phyloP scores from a whole-genome alignment of 2,113 vertebrate genomes.

The Oryctolagus cuniculus region DNA sequence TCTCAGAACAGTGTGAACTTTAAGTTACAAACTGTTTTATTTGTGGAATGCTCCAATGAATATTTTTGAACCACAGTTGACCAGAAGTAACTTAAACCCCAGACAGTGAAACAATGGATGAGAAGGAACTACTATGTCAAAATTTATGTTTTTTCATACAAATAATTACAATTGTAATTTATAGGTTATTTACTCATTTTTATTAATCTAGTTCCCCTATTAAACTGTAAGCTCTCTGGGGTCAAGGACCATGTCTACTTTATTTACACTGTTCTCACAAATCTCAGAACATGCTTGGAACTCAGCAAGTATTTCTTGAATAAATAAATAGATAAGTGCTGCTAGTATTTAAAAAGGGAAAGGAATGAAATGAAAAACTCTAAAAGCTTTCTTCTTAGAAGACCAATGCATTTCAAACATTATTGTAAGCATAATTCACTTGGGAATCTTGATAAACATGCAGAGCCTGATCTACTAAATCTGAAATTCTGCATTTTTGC shows the following conservation, averaged over 20 bases:
- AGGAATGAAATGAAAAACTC: not conserved
- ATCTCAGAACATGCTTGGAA: not conserved
- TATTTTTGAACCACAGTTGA: not conserved
- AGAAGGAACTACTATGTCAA: not conserved
- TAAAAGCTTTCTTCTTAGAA: not conserved
- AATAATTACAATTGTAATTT: not conserved
- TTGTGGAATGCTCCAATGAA: not conserved
- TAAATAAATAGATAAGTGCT: not conserved
- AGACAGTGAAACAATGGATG: not conserved
- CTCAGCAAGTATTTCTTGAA: not conserved
- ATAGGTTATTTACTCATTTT: not conserved
- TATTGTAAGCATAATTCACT: not conserved
- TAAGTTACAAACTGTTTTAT: not conserved
- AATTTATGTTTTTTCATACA: not conserved
- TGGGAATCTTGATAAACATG: not conserved
- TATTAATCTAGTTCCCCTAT: constrained; percentile 19
- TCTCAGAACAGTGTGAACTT: not conserved
- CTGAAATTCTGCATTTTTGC: not conserved
- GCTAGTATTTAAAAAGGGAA: not conserved
- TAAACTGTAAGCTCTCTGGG: not conserved
- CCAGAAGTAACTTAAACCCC: not conserved
- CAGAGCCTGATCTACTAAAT: not conserved
- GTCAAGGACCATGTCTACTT: not conserved
- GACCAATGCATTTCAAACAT: not conserved
- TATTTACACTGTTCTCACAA: not conserved